These are phyloP conservation scores for Cryptomyrus ogoouensis DNA, from an alignment of 2,113 vertebrate species.

Conservation along the genomic window DNA sequence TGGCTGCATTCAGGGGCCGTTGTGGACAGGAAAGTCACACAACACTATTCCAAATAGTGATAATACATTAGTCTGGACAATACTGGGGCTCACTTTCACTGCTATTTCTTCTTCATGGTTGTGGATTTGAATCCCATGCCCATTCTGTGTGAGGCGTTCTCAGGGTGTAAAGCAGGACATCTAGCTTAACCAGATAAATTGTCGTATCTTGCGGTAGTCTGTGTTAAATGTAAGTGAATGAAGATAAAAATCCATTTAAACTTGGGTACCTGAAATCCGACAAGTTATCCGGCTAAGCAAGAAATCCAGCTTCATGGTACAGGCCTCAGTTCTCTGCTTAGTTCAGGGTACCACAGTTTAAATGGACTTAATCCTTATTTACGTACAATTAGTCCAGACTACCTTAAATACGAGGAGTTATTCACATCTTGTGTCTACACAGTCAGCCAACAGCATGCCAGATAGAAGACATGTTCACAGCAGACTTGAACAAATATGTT, in stretches of 20 bases:
- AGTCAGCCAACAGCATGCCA: neutral
- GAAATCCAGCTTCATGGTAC: neutral
- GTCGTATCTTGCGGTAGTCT: neutral
- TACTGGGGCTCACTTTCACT: neutral
- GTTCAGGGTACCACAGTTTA: neutral
- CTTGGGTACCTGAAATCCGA: neutral
- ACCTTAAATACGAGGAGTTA: neutral
- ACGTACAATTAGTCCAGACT: neutral
- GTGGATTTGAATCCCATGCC: neutral
- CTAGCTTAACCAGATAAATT: neutral
- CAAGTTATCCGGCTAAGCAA: neutral
- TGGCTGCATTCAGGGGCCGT: neutral
- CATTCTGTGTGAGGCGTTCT: neutral
- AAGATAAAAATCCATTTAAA: neutral
- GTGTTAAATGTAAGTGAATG: neutral
- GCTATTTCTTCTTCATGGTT: neutral
- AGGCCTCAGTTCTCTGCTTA: neutral
- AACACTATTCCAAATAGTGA: neutral
- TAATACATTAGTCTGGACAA: neutral
- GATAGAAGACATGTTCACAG: neutral
- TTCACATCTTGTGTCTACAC: neutral
- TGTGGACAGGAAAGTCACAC: neutral
- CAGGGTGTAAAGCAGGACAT: neutral
- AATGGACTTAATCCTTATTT: neutral
- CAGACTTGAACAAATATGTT: neutral